These are phyloP conservation scores for Haemorhous mexicanus DNA, from an alignment of 2,113 vertebrate species.

Conservation along the genomic window DNA sequence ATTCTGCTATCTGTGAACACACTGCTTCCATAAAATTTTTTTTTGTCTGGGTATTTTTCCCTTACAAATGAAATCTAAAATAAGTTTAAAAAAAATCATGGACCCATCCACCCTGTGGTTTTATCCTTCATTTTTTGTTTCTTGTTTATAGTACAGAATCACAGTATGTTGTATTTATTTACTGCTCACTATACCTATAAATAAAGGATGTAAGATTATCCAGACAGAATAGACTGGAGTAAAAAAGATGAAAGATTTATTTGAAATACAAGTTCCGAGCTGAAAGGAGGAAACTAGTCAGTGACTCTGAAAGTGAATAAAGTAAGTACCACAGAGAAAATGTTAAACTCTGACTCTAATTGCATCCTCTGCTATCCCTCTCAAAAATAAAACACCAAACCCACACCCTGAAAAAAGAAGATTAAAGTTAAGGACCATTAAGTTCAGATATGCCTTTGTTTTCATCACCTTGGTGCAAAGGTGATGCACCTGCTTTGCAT, in stretches of 20 bases:
- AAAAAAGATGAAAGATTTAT: conserved; percentile 28
- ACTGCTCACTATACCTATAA: conserved; percentile 13
- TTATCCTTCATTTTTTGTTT: neutral
- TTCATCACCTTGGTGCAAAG: neutral
- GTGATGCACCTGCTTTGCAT: neutral
- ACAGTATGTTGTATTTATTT: conserved; percentile 22
- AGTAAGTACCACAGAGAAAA: neutral
- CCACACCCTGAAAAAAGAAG: neutral
- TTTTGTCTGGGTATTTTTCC: neutral
- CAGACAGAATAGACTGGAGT: neutral
- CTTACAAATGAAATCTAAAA: conserved; percentile 15
- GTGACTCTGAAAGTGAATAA: neutral
- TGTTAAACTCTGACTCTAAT: neutral
- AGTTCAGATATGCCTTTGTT: neutral
- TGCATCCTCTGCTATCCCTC: neutral
- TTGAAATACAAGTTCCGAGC: neutral
- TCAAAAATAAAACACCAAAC: neutral
- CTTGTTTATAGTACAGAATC: conserved; percentile 5
- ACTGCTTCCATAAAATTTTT: neutral
- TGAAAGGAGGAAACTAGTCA: neutral
- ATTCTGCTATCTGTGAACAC: conserved; percentile 15
- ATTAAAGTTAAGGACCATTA: neutral
- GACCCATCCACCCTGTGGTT: neutral
- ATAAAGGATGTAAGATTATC: conserved; percentile 7
- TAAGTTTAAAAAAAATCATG: neutral